Percentiles rank a stretch among this genome's conserved stretches.
phyloP scores from a whole-genome alignment of 2,113 vertebrate species.

The Columba janthina region DNA sequence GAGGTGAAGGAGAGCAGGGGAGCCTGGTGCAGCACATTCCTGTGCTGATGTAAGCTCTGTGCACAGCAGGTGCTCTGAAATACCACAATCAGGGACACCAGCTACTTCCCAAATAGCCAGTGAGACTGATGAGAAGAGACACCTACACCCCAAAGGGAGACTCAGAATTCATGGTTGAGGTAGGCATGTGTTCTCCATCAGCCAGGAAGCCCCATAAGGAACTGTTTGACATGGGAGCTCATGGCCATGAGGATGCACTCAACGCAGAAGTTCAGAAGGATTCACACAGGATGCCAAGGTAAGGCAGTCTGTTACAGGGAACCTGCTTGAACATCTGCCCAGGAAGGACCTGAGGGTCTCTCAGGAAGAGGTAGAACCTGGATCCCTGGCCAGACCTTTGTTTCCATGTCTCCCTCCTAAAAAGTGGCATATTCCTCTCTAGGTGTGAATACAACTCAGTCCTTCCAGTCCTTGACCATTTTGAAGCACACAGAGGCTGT shows the following conservation, averaged over 20 bases:
- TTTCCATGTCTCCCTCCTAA: not conserved
- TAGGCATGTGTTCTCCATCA: accelerated
- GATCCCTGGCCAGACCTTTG: not conserved
- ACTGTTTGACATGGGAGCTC: not conserved
- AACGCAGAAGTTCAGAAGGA: accelerated
- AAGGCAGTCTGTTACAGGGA: not conserved
- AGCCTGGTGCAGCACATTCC: not conserved
- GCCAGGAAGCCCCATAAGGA: not conserved
- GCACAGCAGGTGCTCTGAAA: accelerated
- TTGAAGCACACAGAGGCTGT: not conserved
- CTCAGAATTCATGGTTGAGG: not conserved
- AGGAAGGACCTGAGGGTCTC: not conserved
- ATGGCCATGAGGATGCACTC: accelerated
- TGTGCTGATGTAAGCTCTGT: not conserved
- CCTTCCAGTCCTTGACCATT: not conserved
- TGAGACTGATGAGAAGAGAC: not conserved
- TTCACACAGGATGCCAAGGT: accelerated
- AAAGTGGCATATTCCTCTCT: accelerated
- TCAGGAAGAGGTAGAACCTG: not conserved
- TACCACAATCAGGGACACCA: accelerated
- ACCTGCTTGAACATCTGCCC: accelerated
- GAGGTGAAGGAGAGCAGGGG: not conserved
- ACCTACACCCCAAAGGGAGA: not conserved
- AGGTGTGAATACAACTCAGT: not conserved
- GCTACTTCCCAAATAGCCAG: not conserved